Base-by-base conservation (phyloP, 37 sponge, comb jelly and placozoan species). In the Axinella damicornis region DNA sequence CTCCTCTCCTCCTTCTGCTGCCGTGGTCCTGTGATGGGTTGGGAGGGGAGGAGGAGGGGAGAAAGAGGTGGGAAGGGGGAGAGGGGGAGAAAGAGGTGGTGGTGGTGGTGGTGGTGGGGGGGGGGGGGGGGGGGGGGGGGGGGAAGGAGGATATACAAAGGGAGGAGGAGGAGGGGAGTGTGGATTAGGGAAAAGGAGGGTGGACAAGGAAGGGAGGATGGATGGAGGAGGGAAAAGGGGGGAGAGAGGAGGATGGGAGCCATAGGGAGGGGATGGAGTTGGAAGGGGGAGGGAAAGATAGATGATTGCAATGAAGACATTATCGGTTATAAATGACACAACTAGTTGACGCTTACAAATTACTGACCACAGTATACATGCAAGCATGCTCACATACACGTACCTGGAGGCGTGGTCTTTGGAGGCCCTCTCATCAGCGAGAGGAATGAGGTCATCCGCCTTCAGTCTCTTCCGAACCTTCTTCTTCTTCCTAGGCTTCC, bases 401-500 rank as follows among this genome's bases (percentile, higher is more conserved):
- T 46, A 46, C 46, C 79, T 14, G 36, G 79, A 78, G 53, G 66
- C 79, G 38, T 78, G 79, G 30, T 78, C 79, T 41, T 78, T 78
- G 34, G 63, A 54, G 38, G 30, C 25, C 25, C 36, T 33, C 24
- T 65, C 66, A 16, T 65, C 40, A 15, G 52, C 66, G 46, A 78
- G 32, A 66, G 79, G 66, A 19, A 85, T 11, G 20, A 93, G 64
- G 22, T 93, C 94, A 41, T 93, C 94, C 5, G 75, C 76, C 27
- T 83, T 89, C 22, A 89, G 25, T 39, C 56, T 84, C 32, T 60
- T 69, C 53, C 86, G 83, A 31, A 85, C 82, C 68, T 91, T 90
- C 63, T 64, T 90, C 87, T 62, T 89, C 83, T 90, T 93, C 81
- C 92, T 94, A 1, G 92, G 92, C 57, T 92, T 97, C 61, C 87